phyloP scores from a whole-genome alignment of 2,113 vertebrate species.

The Cyprinodon variegatus region DNA sequence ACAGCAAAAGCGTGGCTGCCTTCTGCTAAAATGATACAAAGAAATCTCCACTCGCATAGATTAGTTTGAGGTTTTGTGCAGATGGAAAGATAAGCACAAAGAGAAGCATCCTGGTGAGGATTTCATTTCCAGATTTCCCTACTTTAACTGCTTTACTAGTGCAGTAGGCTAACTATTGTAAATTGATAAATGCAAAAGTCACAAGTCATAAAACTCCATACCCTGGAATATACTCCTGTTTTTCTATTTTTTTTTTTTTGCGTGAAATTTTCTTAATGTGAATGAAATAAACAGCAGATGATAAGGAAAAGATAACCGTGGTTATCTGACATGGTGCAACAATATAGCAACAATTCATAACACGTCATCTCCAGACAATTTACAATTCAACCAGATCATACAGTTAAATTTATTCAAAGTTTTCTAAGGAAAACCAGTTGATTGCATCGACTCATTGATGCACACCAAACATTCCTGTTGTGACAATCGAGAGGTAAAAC shows the following conservation, averaged over 20 bases:
- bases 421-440: too few species aligned
- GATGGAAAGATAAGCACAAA: background rate
- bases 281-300: background rate
- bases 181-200: background rate
- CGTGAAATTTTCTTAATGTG: background rate
- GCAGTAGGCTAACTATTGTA: background rate
- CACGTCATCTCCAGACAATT: too few species aligned
- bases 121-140: background rate
- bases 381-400: too few species aligned
- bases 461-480: too few species aligned
- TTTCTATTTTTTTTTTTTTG: background rate
- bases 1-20: slow-evolving; percentile 3
- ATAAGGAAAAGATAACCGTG: background rate
- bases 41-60: background rate
- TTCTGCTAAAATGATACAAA: background rate
- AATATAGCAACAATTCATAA: background rate
- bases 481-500: too few species aligned
- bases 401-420: too few species aligned
- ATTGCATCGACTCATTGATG: too few species aligned
- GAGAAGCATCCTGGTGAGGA: background rate
- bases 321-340: background rate
- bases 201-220: background rate
- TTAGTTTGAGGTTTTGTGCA: background rate
- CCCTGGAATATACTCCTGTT: background rate
- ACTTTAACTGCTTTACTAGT: background rate